A percentile compares a stretch with the other conserved stretches of the same genome.
These are phyloP conservation scores for Pelagia noctiluca DNA, from an alignment of 30 jellyfish, hydroid and myxozoan genomes.

Conservation along the genomic window DNA sequence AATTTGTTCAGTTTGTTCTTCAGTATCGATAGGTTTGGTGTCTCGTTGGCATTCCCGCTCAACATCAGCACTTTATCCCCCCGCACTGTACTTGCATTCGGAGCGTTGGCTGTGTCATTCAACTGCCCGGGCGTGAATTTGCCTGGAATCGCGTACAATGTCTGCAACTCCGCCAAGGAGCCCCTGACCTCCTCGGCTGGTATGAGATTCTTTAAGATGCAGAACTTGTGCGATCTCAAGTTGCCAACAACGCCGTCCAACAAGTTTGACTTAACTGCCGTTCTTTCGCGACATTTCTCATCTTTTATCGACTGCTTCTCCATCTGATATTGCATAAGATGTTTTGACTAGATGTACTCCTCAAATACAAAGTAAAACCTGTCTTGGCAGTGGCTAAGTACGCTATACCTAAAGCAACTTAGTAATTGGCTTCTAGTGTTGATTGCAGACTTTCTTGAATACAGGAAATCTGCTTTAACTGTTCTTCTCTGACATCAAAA, in stretches of 20 bases:
- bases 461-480: no score
- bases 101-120: slow-evolving; percentile 9
- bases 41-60: slow-evolving; percentile 32
- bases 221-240: slow-evolving; percentile 12
- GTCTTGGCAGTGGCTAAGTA: no score
- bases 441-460: no score
- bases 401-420: no score
- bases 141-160: slow-evolving; percentile 16
- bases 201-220: slow-evolving; percentile 46
- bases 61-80: slow-evolving; percentile 64
- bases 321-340: no score
- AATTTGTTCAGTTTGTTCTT: slow-evolving; percentile 60
- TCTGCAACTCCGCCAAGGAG: slow-evolving; percentile 14
- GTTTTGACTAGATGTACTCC: no score
- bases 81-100: slow-evolving; percentile 8
- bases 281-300: no score
- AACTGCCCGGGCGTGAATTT: slow-evolving; percentile 57
- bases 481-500: no score
- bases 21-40: slow-evolving; percentile 12
- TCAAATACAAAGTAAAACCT: no score
- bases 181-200: slow-evolving; percentile 25
- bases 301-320: no score
- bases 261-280: no score
- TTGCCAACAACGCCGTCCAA: neutral
- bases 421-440: no score